These are phyloP conservation scores for Calosoma granatense DNA, from an alignment of 1,140 invertebrate species.

Conservation along the genomic window DNA sequence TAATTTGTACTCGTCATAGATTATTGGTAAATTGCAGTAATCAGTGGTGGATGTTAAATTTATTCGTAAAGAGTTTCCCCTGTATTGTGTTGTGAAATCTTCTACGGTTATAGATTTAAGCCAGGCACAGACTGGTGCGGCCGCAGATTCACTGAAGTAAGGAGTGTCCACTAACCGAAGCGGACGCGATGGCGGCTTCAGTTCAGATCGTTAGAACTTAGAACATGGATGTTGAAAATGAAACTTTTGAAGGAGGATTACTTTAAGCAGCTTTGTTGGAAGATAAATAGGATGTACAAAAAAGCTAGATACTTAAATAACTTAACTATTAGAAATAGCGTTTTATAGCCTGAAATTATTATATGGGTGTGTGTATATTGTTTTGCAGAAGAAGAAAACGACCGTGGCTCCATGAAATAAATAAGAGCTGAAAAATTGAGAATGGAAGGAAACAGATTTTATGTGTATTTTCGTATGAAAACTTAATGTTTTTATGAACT, in stretches of 20 bases:
- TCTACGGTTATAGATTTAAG: no score
- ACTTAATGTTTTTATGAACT: neutral
- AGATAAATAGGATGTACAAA: neutral
- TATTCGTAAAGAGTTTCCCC: no score
- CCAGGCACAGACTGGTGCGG: no score
- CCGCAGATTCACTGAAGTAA: no score
- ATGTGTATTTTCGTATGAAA: neutral
- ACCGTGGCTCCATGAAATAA: neutral
- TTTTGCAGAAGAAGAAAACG: neutral
- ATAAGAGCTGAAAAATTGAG: neutral
- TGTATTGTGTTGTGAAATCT: no score
- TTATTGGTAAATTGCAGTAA: no score
- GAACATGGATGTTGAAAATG: no score
- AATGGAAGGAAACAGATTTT: neutral
- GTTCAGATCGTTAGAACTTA: no score
- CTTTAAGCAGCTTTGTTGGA: neutral
- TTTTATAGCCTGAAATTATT: neutral
- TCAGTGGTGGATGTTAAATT: no score
- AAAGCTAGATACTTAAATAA: neutral
- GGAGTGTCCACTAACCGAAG: no score
- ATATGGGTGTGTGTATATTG: neutral
- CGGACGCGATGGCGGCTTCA: no score
- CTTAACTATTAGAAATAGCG: neutral
- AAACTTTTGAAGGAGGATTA: neutral
- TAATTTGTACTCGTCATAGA: no score